Base-by-base conservation (phyloP, 2,113 vertebrate genomes). In the Ranitomeya imitator region DNA sequence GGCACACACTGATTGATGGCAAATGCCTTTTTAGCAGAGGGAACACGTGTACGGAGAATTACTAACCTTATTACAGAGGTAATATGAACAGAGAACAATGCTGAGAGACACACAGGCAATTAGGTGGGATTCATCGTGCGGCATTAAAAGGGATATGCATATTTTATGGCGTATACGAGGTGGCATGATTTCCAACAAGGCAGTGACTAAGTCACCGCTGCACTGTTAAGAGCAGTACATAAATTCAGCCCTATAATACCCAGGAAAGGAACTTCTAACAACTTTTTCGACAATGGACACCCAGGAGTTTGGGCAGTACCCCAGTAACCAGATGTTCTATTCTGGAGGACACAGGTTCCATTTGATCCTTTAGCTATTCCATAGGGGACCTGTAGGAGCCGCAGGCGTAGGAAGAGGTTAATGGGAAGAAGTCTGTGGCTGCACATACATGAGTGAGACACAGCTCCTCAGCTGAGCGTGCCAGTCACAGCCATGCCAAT, bases 71-170 rank as follows among this genome's bases (percentile, higher is more conserved):
- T 84, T 84, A 84, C 52, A 71, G 63, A 51, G 65, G 82, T 23
- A 52, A 71, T 55, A 55, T 83, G 81, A 54, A 54, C 6, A 52
- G 45, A 69, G 81, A 83, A 83, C 81, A 69, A 69, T 84, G 82
- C 82, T 55, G 82, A 71, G 81, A 83, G 63, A 55, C 79, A 37
- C 63, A 45, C 63, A 23, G 82, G 63, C 65, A 84, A 84, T 84
- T 84, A 84, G 82, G 51, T 84, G 82, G 61, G 10, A 55, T 55
- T 84, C 63, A 84, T n/a, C 65, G 9, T 12, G 82, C 63, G 52
- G 82, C 63, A 84, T 84, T 84, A 84, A 84, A 52, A 23, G 67
- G 82, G 82, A 71, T 71, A 69, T 71, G 82, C 63, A 84, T 83
- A 84, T 84, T 71, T 84, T 84, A 84, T 55, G 23, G 51, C n/a